Conservation (phyloP, 2,888 invertebrate species). For the Seladonia tumulorum region DNA sequence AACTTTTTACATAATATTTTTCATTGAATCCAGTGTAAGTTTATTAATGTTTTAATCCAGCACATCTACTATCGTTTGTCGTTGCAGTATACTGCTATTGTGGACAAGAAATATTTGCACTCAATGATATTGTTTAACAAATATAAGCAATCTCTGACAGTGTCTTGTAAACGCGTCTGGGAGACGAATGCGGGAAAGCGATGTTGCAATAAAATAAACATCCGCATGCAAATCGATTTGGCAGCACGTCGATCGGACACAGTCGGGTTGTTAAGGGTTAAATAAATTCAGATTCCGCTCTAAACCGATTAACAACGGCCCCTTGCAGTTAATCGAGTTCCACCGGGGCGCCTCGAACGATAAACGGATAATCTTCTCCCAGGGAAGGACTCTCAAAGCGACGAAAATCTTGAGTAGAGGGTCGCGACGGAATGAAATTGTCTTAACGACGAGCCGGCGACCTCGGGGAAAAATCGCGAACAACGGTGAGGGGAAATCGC, state of each 20-base stretch:
- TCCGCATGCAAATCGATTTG: neutral
- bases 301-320: constrained; percentile 64
- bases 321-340: constrained; percentile 65
- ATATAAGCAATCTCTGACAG: too few relatives aligned
- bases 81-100: too few relatives aligned
- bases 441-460: neutral
- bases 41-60: too few relatives aligned
- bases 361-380: constrained; percentile 59
- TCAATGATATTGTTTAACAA: too few relatives aligned
- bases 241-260: neutral
- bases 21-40: too few relatives aligned
- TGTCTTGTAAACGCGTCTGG: too few relatives aligned
- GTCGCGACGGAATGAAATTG: constrained; percentile 19
- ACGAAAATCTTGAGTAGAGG: constrained; percentile 4
- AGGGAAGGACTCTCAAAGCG: constrained; percentile 14
- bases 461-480: neutral
- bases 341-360: constrained; percentile 42
- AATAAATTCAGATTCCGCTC: constrained; percentile 59
- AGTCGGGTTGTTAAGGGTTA: constrained; percentile 19
- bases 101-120: too few relatives aligned
- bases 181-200: too few relatives aligned
- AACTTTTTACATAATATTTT: too few relatives aligned
- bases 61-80: too few relatives aligned
- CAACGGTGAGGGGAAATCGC: neutral
- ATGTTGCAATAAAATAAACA: neutral